Conservation (phyloP, 1,140 invertebrate species). For the Portunus trituberculatus region DNA sequence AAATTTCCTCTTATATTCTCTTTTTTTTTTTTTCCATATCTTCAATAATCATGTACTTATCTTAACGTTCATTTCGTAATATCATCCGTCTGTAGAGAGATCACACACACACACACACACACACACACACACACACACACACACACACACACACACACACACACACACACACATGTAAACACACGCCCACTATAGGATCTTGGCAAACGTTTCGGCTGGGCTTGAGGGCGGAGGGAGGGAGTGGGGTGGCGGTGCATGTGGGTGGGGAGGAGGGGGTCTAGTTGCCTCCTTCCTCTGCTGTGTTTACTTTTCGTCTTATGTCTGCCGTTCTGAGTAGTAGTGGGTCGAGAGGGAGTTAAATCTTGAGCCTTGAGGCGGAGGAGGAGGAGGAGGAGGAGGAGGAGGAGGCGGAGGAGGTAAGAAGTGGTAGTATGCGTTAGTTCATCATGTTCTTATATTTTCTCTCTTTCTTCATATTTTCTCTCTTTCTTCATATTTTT, state of each 20-base stretch:
- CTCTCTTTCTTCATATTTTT: background rate
- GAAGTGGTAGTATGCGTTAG: background rate
- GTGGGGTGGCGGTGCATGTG: background rate
- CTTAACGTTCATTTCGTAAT: too few relatives aligned
- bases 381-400: background rate
- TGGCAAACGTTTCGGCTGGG: background rate
- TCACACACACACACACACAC: too few relatives aligned
- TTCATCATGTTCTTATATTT: background rate
- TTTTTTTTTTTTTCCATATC: too few relatives aligned
- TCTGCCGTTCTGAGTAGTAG: background rate
- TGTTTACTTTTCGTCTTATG: background rate
- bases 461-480: background rate
- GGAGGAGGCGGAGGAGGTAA: background rate
- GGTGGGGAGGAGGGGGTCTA: too few relatives aligned
- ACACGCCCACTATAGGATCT: constrained; percentile 13
- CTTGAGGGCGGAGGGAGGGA: background rate
- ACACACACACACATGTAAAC: background rate
- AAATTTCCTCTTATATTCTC: too few relatives aligned
- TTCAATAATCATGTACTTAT: too few relatives aligned
- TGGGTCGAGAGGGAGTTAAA: constrained; percentile 10
- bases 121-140: background rate
- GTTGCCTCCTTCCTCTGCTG: background rate
- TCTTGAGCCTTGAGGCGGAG: background rate
- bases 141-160: constrained; percentile 11
- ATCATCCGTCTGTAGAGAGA: too few relatives aligned